A percentile compares a stretch with the other conserved stretches of the same genome.
Evolutionary conservation across 2,113 vertebrate genomes (phyloP).

Genomic region (Paradoxurus hermaphroditus): DNA sequence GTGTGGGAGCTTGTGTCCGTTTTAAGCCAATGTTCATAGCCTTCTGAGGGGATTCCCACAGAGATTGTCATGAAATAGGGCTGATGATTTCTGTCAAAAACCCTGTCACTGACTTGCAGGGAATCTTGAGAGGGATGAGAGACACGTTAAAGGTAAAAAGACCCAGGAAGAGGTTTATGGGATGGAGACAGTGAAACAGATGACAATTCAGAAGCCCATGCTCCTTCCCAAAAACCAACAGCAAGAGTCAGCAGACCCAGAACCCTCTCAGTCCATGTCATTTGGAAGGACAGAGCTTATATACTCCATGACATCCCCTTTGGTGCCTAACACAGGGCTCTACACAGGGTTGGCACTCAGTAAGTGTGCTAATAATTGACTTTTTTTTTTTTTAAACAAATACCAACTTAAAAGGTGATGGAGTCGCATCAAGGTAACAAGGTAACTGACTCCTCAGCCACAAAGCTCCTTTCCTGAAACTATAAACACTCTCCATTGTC

Average conservation of each 20-base stretch:
- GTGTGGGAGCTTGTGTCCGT: not conserved
- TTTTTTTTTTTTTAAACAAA: not conserved
- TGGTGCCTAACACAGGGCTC: not conserved
- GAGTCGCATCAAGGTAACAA: not conserved
- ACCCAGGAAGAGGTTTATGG: not conserved
- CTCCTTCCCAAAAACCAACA: not conserved
- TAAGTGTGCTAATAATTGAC: not conserved
- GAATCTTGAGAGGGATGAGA: not conserved
- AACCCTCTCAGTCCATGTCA: no score
- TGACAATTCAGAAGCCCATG: not conserved
- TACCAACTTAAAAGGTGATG: not conserved
- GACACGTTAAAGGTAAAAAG: not conserved
- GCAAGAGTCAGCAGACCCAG: not conserved
- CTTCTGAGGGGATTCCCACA: not conserved
- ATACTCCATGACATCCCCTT: not conserved
- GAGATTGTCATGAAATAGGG: not conserved
- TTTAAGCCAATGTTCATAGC: not conserved
- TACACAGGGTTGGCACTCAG: not conserved
- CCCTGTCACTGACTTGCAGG: not conserved
- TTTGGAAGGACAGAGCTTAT: not conserved
- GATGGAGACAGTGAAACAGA: not conserved
- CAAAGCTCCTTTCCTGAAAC: slow-evolving; percentile 41
- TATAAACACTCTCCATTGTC: not conserved
- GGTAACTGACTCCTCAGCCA: slow-evolving; percentile 12
- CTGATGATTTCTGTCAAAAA: not conserved